These are phyloP conservation scores for Anoplopoma fimbria DNA, from an alignment of 2,113 vertebrate genomes.

Conservation along the genomic window DNA sequence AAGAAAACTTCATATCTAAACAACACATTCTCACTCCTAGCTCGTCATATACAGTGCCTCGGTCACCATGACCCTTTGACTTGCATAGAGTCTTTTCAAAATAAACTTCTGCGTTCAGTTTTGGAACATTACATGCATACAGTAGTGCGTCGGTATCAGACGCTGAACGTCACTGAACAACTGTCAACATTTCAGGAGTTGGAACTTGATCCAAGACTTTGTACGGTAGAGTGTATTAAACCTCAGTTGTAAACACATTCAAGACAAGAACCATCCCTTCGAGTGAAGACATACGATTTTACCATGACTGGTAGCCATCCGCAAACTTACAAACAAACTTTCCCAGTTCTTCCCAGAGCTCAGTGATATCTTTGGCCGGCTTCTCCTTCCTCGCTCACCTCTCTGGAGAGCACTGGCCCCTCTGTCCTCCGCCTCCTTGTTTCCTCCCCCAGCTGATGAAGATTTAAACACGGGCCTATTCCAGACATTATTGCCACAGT, in stretches of 20 bases:
- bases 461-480: conserved; percentile 65
- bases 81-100: background rate
- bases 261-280: background rate
- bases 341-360: conserved; percentile 48
- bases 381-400: conserved; percentile 23
- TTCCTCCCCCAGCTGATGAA: conserved; percentile 53
- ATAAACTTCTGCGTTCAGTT: too few relatives aligned
- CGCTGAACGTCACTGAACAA: background rate
- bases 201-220: background rate
- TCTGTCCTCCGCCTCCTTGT: conserved; percentile 1
- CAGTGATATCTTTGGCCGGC: conserved; percentile 66
- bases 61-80: background rate
- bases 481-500: conserved; percentile 51
- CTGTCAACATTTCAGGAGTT: too few relatives aligned
- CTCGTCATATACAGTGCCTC: background rate
- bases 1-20: background rate
- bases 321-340: conserved; percentile 55
- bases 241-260: background rate
- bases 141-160: background rate
- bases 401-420: conserved; percentile 34
- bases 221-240: background rate
- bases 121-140: background rate
- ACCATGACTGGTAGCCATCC: conserved; percentile 15
- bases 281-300: conserved; percentile 33
- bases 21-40: background rate